phyloP scores from a whole-genome alignment of 2,797 vertebrate species.

The Pseudochirops cupreus region DNA sequence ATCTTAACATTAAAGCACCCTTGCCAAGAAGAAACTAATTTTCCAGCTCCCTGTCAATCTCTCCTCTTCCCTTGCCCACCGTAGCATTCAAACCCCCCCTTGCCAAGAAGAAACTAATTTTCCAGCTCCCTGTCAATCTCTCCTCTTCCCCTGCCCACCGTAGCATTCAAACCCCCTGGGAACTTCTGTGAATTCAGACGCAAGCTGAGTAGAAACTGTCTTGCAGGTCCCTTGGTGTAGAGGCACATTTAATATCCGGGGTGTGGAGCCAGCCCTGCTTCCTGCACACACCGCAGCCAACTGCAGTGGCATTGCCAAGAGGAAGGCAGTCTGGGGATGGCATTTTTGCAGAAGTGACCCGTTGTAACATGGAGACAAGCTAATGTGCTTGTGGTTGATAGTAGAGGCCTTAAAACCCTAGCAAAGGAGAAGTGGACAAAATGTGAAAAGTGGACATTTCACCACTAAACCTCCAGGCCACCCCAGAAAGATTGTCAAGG shows the following conservation, averaged over 20 bases:
- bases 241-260: not conserved
- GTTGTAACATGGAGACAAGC: not conserved
- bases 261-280: not conserved
- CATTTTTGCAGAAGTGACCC: not conserved
- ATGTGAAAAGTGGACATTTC: not conserved
- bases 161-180: not conserved
- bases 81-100: not conserved
- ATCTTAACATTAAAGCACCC: not conserved
- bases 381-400: not conserved
- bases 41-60: not conserved
- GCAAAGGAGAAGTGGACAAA: not conserved
- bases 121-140: not conserved
- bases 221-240: not conserved
- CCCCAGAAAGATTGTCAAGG: not conserved
- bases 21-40: conserved; percentile 4
- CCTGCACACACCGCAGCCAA: not conserved
- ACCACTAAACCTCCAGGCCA: not conserved
- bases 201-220: not conserved
- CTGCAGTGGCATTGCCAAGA: not conserved
- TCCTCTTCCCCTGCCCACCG: no score
- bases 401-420: not conserved
- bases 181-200: not conserved
- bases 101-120: not conserved
- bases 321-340: not conserved
- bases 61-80: no score